phyloP scores from a whole-genome alignment of 2,797 vertebrate genomes.

The Philypnodon macrostomus region DNA sequence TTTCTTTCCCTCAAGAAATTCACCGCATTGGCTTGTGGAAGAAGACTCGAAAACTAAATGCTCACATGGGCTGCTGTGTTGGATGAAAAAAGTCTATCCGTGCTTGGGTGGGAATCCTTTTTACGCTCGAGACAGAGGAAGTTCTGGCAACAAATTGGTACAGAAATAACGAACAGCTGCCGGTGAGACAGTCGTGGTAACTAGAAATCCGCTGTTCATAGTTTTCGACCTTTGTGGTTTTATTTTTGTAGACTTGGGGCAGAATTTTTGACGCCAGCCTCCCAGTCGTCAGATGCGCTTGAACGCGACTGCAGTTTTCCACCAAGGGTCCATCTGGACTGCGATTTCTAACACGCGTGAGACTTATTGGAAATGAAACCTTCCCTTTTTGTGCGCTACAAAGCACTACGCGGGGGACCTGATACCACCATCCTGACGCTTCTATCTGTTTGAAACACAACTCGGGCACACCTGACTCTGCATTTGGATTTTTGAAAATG shows the following conservation, averaged over 20 bases:
- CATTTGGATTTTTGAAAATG: conserved; percentile 15
- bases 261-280: conserved; percentile 47
- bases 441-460: conserved; percentile 22
- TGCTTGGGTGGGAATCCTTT: conserved; percentile 69
- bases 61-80: conserved; percentile 41
- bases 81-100: conserved; percentile 19
- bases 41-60: conserved; percentile 54
- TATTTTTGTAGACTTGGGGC: conserved; percentile 31
- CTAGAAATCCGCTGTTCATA: conserved; percentile 12
- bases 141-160: conserved; percentile 50
- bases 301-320: conserved; percentile 51
- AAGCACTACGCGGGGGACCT: conserved; percentile 31
- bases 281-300: conserved; percentile 29
- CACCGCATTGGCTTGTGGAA: conserved; percentile 44
- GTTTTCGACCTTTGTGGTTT: conserved; percentile 43
- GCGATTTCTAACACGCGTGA: conserved; percentile 35
- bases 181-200: conserved; percentile 18
- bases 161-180: conserved; percentile 26
- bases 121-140: conserved; percentile 53
- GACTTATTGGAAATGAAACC: conserved; percentile 30
- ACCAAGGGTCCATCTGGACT: conserved; percentile 33
- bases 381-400: conserved; percentile 23
- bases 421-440: conserved; percentile 34
- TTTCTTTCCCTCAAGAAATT: conserved; percentile 28
- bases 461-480: conserved; percentile 49